Percentiles rank a stretch among this genome's conserved stretches.
phyloP scores from a whole-genome alignment of 2,888 invertebrate species.

The Julus scandinavius region DNA sequence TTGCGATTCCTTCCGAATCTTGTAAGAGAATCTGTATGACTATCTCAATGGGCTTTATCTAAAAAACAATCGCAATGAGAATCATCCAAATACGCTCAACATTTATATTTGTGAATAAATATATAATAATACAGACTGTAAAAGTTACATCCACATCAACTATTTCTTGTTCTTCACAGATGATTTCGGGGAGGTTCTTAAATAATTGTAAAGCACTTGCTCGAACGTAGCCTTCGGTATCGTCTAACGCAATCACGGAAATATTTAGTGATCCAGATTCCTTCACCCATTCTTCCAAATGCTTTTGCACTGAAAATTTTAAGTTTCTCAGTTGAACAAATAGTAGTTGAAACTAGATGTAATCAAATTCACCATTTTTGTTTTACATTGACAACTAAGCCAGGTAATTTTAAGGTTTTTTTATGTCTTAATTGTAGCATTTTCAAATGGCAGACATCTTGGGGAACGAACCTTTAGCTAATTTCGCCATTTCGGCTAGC shows the following conservation, averaged over 20 bases:
- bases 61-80: not conserved
- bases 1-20: slow-evolving; percentile 48
- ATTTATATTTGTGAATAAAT: not conserved
- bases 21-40: slow-evolving; percentile 23
- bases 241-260: slow-evolving; percentile 74
- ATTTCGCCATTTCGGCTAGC: slow-evolving; percentile 66
- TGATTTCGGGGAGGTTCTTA: slow-evolving; percentile 76
- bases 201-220: slow-evolving; percentile 80
- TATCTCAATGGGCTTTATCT: slow-evolving; percentile 25
- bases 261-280: slow-evolving; percentile 75
- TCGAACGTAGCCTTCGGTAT: slow-evolving; percentile 79
- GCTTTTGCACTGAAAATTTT: slow-evolving; percentile 76
- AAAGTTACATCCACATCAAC: not conserved
- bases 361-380: no score
- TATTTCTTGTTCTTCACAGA: slow-evolving; percentile 70
- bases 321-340: not conserved
- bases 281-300: slow-evolving; percentile 77
- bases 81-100: not conserved
- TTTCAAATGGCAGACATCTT: no score
- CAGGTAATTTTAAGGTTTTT: no score
- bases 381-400: not conserved
- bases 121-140: not conserved
- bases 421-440: no score
- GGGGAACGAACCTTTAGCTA: not conserved
- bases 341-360: no score